Conservation (phyloP, 2,113 vertebrate species). For the Halichoeres trimaculatus region DNA sequence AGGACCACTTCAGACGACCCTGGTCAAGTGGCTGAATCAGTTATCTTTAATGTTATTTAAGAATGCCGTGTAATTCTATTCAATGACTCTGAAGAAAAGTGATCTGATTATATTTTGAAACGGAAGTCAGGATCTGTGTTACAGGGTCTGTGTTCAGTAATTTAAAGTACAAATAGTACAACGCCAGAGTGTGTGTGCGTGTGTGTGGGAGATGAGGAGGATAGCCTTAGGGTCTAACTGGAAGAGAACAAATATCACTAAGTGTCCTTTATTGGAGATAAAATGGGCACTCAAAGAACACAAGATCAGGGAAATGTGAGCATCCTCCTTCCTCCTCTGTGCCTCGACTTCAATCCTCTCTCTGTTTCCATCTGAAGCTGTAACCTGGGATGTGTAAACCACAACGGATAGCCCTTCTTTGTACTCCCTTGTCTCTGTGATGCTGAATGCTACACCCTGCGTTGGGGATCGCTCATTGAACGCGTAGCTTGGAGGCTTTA, state of each 20-base stretch:
- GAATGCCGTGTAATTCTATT: slow-evolving; percentile 46
- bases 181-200: slow-evolving; percentile 16
- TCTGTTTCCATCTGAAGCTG: slow-evolving; percentile 1
- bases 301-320: slow-evolving; percentile 40
- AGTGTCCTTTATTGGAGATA: slow-evolving; percentile 67
- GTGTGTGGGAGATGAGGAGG: slow-evolving; percentile 8
- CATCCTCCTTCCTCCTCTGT: slow-evolving; percentile 19
- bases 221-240: slow-evolving; percentile 51
- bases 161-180: slow-evolving; percentile 32
- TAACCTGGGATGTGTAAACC: background rate
- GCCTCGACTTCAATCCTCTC: background rate
- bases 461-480: slow-evolving; percentile 33
- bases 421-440: slow-evolving; percentile 19
- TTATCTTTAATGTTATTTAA: slow-evolving; percentile 63
- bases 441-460: slow-evolving; percentile 23
- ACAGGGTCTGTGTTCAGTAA: slow-evolving; percentile 16
- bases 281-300: slow-evolving; percentile 59
- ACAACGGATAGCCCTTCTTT: background rate
- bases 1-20: slow-evolving; percentile 22
- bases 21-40: slow-evolving; percentile 50
- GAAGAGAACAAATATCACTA: slow-evolving; percentile 67
- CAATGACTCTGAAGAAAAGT: slow-evolving; percentile 31
- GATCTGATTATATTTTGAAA: slow-evolving; percentile 42
- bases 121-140: slow-evolving; percentile 54
- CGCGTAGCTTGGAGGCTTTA: slow-evolving; percentile 6